A percentile compares a stretch with the other conserved stretches of the same genome.
These are phyloP conservation scores for Shargacucullia verbasci DNA, from an alignment of 2,888 invertebrate genomes.

Conservation along the genomic window DNA sequence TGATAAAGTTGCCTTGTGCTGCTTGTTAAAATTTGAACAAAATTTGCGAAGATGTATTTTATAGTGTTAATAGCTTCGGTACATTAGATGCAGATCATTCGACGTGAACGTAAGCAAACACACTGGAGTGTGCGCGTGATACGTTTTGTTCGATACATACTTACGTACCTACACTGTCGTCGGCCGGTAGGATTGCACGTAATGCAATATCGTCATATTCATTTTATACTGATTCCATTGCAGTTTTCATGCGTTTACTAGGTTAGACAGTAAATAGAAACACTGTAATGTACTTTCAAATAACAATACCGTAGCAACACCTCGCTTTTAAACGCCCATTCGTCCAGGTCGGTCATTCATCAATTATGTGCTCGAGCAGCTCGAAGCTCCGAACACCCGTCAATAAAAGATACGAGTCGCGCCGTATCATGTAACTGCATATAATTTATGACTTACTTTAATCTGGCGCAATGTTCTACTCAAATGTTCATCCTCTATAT, in stretches of 20 bases:
- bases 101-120: conserved; percentile 55
- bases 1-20: conserved; percentile 6
- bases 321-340: conserved; percentile 3
- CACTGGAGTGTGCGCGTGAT: conserved; percentile 49
- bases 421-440: conserved; percentile 43
- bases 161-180: conserved; percentile 50
- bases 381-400: conserved; percentile 40
- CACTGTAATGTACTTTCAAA: conserved; percentile 21
- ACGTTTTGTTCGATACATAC: conserved; percentile 36
- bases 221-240: conserved; percentile 34
- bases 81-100: conserved; percentile 53
- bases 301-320: conserved; percentile 11
- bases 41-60: conserved; percentile 34
- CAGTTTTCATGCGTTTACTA: conserved; percentile 13
- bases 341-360: conserved; percentile 39
- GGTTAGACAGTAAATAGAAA: conserved; percentile 3
- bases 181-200: conserved; percentile 13
- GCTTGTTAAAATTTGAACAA: conserved; percentile 23
- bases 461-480: conserved; percentile 22
- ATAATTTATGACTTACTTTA: conserved; percentile 52
- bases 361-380: conserved; percentile 45
- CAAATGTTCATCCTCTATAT: conserved; percentile 31
- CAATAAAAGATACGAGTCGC: conserved; percentile 53
- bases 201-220: conserved; percentile 7
- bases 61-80: conserved; percentile 47